Evolutionary conservation across 2,888 invertebrate species (phyloP), one percentile per base, ranked within the genome.

Genomic region (Tetranychus truncatus): DNA sequence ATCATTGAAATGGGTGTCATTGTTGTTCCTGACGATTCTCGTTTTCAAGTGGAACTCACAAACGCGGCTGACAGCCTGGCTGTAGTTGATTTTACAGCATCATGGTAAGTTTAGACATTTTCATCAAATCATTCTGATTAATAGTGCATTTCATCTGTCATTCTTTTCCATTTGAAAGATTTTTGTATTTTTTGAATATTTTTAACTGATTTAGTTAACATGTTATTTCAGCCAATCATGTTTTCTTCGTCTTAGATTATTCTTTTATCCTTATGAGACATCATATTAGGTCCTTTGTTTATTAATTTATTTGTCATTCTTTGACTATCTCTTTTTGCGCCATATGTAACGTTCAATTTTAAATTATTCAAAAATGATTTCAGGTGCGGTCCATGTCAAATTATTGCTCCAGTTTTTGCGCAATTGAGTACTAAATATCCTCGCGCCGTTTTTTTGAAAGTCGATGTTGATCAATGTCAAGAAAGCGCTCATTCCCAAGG

Each of bases 381-480:
- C 80, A 93, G 95, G 95, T 99, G 99, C 84, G 95, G 93, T 1
- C 97, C 99, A 5, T 99, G 99, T 82, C 91, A 91, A 81, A 86
- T 89, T 81, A 95, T 99, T 81, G 92, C 94, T 6, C 97, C 99
- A 9, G 85, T 91, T 75, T 96, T 94, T 83, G 91, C 93, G 80
- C 89, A 92, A 81, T 84, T 96, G 66, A 90, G 95, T 24, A 86
- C 86, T 9, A 92, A 91, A 83, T 97, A 92, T 83, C 88, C 91
- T 0, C 73, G 76, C 45, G 76, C 73, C 15, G 87, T 92, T 20
- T 99, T 97, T 81, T 77, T 95, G 20, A 94, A 95, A 84, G 91
- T 99, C 9, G 95, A 95, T 83, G 95, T 97, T 21, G 96, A 97
- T 81, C 88, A 89, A 20, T 75, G 72, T 77, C 80, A 73, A 79